These are phyloP conservation scores for Hiodon alosoides DNA, from an alignment of 2,113 vertebrate genomes.

Conservation along the genomic window DNA sequence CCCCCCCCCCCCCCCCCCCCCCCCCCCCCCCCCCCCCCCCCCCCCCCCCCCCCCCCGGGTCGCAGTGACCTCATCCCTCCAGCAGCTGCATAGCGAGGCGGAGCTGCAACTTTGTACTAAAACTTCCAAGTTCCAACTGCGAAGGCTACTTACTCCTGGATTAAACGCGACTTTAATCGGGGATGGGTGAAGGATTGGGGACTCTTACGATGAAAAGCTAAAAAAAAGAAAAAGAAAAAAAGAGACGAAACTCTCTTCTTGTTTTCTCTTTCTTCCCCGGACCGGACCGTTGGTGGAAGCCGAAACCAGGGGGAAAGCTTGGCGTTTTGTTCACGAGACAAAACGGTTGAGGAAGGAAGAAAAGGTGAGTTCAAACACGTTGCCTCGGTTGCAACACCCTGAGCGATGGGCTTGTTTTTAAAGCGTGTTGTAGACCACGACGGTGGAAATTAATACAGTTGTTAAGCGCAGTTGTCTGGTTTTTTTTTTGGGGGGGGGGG, in stretches of 20 bases:
- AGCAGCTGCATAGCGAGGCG: constrained; percentile 61
- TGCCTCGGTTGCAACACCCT: neutral
- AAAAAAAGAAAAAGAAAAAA: neutral
- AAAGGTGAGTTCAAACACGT: constrained; percentile 50
- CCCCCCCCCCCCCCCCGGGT: no score
- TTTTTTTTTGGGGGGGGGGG: no score
- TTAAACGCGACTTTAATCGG: constrained; percentile 20
- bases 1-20: no score
- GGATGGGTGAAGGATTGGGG: constrained; percentile 3
- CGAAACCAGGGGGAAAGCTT: constrained; percentile 35
- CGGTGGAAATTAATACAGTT: no score
- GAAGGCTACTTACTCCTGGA: constrained; percentile 26
- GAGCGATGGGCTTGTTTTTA: neutral
- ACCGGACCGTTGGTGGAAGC: constrained; percentile 19
- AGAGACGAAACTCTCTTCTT: neutral
- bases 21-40: no score
- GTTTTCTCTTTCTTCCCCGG: neutral
- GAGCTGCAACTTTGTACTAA: constrained; percentile 59
- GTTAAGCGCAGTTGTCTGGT: no score
- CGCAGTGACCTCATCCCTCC: constrained; percentile 63
- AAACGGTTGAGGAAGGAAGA: constrained; percentile 25
- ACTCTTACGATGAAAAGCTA: neutral
- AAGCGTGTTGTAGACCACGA: neutral
- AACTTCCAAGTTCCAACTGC: constrained; percentile 57
- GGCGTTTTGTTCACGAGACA: constrained; percentile 37